Percentiles rank a stretch among this genome's conserved stretches.
Evolutionary conservation across 2,888 invertebrate species (phyloP).

Genomic region (Leptinotarsa juncta): DNA sequence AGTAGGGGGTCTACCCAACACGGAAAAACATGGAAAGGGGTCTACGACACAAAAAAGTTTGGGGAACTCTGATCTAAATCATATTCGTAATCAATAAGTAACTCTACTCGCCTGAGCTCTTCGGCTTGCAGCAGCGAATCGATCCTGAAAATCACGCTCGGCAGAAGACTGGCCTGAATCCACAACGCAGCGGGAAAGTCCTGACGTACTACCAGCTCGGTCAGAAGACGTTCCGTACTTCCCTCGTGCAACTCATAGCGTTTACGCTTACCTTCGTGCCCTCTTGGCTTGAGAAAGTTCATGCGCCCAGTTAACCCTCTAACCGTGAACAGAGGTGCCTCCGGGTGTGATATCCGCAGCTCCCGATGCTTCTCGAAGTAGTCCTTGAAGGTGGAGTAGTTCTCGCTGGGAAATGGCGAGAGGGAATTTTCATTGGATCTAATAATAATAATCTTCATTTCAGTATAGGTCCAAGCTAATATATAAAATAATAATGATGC

Average conservation of each 20-base stretch:
- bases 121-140: conserved; percentile 78
- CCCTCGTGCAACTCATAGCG: conserved; percentile 68
- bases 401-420: conserved; percentile 75
- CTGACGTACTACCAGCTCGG: conserved; percentile 85
- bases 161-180: conserved; percentile 86
- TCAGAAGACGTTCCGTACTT: conserved; percentile 80
- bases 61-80: no score
- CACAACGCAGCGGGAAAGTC: conserved; percentile 81
- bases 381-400: conserved; percentile 74
- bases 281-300: conserved; percentile 72
- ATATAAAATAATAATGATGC: no score
- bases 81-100: no score
- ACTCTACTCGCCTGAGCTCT: conserved; percentile 67
- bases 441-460: neutral
- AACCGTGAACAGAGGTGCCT: conserved; percentile 86
- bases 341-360: conserved; percentile 71
- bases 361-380: conserved; percentile 85
- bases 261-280: conserved; percentile 60
- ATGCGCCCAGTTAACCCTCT: conserved; percentile 73
- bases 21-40: no score
- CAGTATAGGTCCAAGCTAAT: no score
- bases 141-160: conserved; percentile 85
- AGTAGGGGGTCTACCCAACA: no score
- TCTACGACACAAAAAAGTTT: no score
- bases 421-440: conserved; percentile 74